Evolutionary conservation across 2,113 vertebrate genomes (phyloP), one percentile per base, ranked within the genome.

Genomic region (Callocephalon fimbriatum): DNA sequence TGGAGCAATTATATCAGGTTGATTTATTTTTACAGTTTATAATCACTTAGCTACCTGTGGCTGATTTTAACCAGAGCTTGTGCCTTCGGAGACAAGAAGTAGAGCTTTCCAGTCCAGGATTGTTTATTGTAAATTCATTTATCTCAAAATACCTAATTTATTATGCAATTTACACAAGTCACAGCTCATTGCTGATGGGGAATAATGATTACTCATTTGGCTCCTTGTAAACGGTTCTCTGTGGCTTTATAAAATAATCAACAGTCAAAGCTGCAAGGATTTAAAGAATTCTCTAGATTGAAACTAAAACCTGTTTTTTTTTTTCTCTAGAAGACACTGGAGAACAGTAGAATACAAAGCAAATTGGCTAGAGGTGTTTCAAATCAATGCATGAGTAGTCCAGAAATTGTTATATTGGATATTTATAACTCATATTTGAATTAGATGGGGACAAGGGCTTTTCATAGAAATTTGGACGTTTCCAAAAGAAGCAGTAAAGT

Each of bases 31-130:
- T 98, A 97, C 98, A 98, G 98, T 98, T 98, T 97, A 98, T 97
- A 98, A 98, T 98, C 97, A 97, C 98, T 98, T 98, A 98, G 98
- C 97, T 98, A 98, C 98, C 98, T 98, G 98, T 98, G 97, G 98
- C 97, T 98, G 97, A 98, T 92, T 97, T 95, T 97, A 95, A 94
- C 97, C 97, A 98, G 97, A 98, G 97, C 97, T 97, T 96, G 97
- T 58, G 97, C 97, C 98, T 97, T 97, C 90, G 80, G 97, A 98
- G 96, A 97, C 91, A 86, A 97, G 97, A 97, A 97, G 94, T 97
- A 84, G 86, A 81, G 96, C 95, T 98, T 98, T 97, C 98, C 93
- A 95, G 93, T 91, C 92, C 1, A 1, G 90, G 95, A 91, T 95
- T 96, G 97, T 93, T 93, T 92, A 96, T 98, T 96, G 94, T 96